A percentile compares a stretch with the other conserved stretches of the same genome.
These are phyloP conservation scores for Macrobrachium nipponense DNA, from an alignment of 1,140 invertebrate genomes.

Conservation along the genomic window DNA sequence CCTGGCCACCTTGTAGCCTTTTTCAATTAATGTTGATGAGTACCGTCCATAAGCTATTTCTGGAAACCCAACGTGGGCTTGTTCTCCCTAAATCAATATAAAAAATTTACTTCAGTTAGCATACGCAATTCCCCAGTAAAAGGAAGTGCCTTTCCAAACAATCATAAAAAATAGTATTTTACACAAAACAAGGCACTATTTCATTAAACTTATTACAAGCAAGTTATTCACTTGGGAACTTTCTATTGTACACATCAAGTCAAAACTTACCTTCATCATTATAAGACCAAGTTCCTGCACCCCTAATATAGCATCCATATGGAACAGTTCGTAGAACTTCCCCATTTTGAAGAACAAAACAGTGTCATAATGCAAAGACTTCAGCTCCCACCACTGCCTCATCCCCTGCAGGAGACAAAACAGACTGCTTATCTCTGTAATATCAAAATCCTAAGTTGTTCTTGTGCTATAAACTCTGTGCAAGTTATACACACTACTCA, in stretches of 20 bases:
- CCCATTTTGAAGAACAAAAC: slow-evolving; percentile 98
- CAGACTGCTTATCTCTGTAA: slow-evolving; percentile 7
- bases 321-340: slow-evolving; percentile 99
- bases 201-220: background rate
- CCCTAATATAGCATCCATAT: slow-evolving; percentile 97
- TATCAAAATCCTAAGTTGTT: background rate
- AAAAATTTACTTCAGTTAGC: background rate
- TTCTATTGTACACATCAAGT: slow-evolving; percentile 3
- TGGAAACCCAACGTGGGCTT: slow-evolving; percentile 96
- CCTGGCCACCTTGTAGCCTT: slow-evolving; percentile 95
- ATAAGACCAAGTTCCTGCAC: slow-evolving; percentile 91
- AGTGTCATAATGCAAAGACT: slow-evolving; percentile 88
- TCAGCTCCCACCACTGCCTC: slow-evolving; percentile 98
- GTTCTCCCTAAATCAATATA: slow-evolving; percentile 79
- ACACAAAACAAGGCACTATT: background rate
- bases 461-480: no score
- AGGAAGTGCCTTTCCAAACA: background rate
- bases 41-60: slow-evolving; percentile 93
- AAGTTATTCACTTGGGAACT: background rate
- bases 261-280: slow-evolving; percentile 87
- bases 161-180: background rate
- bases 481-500: no score
- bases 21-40: slow-evolving; percentile 86
- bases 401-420: slow-evolving; percentile 76
- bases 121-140: background rate